Evolutionary conservation across 2,888 invertebrate genomes (phyloP).

Genomic region (Liodrosophila aerea): DNA sequence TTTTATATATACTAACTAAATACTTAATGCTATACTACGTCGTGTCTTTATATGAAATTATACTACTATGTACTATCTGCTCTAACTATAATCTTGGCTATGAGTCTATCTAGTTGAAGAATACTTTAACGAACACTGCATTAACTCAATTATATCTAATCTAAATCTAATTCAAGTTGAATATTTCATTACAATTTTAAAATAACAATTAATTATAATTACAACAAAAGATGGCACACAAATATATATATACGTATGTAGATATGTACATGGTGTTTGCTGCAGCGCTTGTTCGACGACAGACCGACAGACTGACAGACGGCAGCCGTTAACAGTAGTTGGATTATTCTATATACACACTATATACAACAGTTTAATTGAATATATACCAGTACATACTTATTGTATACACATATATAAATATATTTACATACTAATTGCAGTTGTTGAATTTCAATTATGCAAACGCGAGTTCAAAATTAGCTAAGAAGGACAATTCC

Average conservation of each 20-base stretch:
- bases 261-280: slow-evolving; percentile 8
- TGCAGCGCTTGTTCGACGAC: background rate
- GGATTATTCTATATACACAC: slow-evolving; percentile 8
- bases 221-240: background rate
- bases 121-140: slow-evolving; percentile 35
- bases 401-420: slow-evolving; percentile 30
- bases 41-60: slow-evolving; percentile 4
- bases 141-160: slow-evolving; percentile 24
- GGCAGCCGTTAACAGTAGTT: slow-evolving; percentile 3
- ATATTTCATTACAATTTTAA: slow-evolving; percentile 7
- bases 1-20: slow-evolving; percentile 36
- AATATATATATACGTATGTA: slow-evolving; percentile 3
- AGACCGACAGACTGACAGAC: slow-evolving; percentile 46
- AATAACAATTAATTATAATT: background rate
- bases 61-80: slow-evolving; percentile 4
- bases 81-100: slow-evolving; percentile 16
- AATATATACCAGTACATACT: slow-evolving; percentile 29
- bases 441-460: slow-evolving; percentile 67
- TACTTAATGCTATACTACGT: slow-evolving; percentile 5
- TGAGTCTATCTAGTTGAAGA: slow-evolving; percentile 15
- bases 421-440: slow-evolving; percentile 47
- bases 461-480: slow-evolving; percentile 42
- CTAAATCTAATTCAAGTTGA: slow-evolving; percentile 2
- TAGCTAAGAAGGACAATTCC: slow-evolving; percentile 32
- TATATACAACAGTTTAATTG: slow-evolving; percentile 13